Percentiles rank a stretch among this genome's conserved stretches.
Conservation (phyloP, 2,888 invertebrate species). For the Microlaimidae sp. region DNA sequence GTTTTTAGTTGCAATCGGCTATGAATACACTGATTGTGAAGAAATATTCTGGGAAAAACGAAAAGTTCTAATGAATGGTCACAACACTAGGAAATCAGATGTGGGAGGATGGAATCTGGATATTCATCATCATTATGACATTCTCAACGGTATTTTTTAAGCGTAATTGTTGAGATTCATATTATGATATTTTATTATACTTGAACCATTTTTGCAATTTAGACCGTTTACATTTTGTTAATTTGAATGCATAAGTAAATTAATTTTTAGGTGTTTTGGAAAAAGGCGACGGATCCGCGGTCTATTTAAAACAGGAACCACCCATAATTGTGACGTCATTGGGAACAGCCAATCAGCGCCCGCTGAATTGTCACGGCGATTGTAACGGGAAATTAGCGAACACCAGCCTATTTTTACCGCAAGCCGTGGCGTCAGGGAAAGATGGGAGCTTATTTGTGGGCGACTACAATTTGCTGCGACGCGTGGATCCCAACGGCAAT, state of each 20-base stretch:
- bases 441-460: constrained; percentile 72
- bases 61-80: constrained; percentile 78
- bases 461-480: constrained; percentile 34
- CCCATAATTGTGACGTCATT: constrained; percentile 71
- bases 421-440: constrained; percentile 77
- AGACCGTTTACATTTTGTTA: too few relatives aligned
- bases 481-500: constrained; percentile 65
- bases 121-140: constrained; percentile 94
- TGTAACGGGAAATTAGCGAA: too few relatives aligned
- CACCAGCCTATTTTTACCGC: constrained; percentile 61
- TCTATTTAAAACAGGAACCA: constrained; percentile 73
- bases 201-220: constrained; percentile 13
- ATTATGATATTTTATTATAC: background rate
- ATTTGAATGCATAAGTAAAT: too few relatives aligned
- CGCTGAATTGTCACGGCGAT: constrained; percentile 55
- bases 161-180: background rate
- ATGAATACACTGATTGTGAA: constrained; percentile 71
- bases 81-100: constrained; percentile 87
- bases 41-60: constrained; percentile 82
- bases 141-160: constrained; percentile 62
- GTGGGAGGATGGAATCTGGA: constrained; percentile 95
- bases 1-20: constrained; percentile 54
- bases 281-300: constrained; percentile 85
- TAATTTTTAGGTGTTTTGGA: constrained; percentile 67
- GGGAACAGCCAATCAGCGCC: constrained; percentile 76